Evolutionary conservation across 2,797 vertebrate genomes (phyloP).

Genomic region (Clamator glandarius): DNA sequence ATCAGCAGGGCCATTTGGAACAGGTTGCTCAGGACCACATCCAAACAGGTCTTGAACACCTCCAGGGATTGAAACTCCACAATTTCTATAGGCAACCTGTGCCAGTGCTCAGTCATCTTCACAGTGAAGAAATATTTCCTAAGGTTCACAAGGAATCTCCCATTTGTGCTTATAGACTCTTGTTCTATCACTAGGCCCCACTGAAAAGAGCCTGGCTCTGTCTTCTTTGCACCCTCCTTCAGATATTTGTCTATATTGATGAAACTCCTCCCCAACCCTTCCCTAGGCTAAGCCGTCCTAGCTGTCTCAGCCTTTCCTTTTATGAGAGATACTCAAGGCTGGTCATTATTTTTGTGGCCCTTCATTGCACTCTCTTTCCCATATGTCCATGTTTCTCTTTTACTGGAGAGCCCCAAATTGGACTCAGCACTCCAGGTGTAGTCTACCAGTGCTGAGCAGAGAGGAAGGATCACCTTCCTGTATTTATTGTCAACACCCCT

Average conservation of each 20-base stretch:
- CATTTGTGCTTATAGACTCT: accelerated
- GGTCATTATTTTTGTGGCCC: neutral
- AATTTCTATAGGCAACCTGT: neutral
- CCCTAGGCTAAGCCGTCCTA: neutral
- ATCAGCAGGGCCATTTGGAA: neutral
- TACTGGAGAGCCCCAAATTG: neutral
- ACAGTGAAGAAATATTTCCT: neutral
- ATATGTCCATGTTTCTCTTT: neutral
- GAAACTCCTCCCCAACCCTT: neutral
- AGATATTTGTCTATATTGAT: too few relatives aligned
- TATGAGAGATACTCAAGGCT: neutral
- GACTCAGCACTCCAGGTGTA: neutral
- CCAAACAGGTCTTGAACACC: neutral
- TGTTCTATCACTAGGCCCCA: too few relatives aligned
- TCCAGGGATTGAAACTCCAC: neutral
- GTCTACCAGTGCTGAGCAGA: neutral
- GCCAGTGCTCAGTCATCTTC: neutral
- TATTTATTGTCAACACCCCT: neutral
- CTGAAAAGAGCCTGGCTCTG: neutral
- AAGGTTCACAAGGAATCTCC: neutral
- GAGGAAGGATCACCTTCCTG: neutral
- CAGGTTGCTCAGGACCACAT: neutral
- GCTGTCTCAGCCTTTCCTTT: neutral
- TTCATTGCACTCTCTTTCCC: neutral
- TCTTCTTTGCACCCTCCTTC: neutral